Evolutionary conservation across 2,797 vertebrate species (phyloP).

Genomic region (Gouania willdenowi): DNA sequence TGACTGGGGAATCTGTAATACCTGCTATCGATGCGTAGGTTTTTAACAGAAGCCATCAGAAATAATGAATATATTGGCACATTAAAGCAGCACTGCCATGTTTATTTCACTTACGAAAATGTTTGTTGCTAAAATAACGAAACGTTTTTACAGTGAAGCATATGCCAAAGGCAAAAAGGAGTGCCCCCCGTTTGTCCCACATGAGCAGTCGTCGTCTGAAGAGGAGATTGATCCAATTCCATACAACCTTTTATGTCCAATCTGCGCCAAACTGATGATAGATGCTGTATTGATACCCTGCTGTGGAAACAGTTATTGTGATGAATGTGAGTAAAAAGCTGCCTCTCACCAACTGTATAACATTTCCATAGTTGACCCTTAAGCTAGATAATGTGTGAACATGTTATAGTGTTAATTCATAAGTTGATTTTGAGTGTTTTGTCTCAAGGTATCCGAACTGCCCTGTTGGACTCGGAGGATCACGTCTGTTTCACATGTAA

Average conservation of each 20-base stretch:
- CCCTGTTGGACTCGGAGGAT: constrained; percentile 91
- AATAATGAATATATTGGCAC: neutral
- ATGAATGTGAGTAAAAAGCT: constrained; percentile 88
- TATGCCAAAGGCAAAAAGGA: constrained; percentile 99
- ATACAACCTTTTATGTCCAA: constrained; percentile 92
- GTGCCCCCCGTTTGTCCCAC: constrained; percentile 93
- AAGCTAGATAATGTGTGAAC: too few relatives aligned
- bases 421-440: too few relatives aligned
- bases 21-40: constrained; percentile 97
- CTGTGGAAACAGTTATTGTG: constrained; percentile 98
- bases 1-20: constrained; percentile 97
- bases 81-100: neutral
- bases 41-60: neutral
- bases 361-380: neutral
- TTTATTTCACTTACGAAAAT: neutral
- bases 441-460: constrained; percentile 87
- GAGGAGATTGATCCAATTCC: constrained; percentile 94
- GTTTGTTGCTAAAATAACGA: neutral
- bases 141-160: constrained; percentile 81
- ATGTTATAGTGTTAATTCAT: neutral
- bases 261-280: constrained; percentile 97
- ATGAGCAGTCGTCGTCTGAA: constrained; percentile 90
- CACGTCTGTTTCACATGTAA: constrained; percentile 93
- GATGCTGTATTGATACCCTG: constrained; percentile 97
- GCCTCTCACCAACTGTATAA: neutral